Evolutionary conservation across 2,888 invertebrate species (phyloP), one percentile per base, ranked within the genome.

Genomic region (Oscheius sp.): DNA sequence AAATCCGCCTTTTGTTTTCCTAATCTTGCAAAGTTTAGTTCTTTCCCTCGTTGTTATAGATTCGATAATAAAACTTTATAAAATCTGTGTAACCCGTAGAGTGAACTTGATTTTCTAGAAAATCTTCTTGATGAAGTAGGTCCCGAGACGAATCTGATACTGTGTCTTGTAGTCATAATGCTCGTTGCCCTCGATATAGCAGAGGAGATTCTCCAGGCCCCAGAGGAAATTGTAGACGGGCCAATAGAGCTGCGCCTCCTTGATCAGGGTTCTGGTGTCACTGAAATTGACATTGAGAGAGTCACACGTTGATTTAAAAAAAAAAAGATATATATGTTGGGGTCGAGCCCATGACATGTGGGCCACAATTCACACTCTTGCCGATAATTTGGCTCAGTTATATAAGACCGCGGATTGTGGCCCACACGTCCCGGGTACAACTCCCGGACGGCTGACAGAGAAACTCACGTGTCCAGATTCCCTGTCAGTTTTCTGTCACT

Each of bases 191-290:
- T 53, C 68, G 4, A 68, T 35, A 21, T 55, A 35, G 35, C 42
- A 35, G 2, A 68, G 37, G 7, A 68, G 35, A 37, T 68, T 51
- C 21, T 37, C 33, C 55, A 68, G 7, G 53, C 55, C 68, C 68
- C 68, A 68, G 55, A 68, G 53, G 55, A 68, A 55, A 35, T 68
- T 53, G 53, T 13, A 55, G 29, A 68, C 2, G 2, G 55, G 42
- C 68, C 53, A 55, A 53, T 55, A 55, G 21, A 37, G n/a, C n/a
- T 68, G 33, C 4, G 68, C 68, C 42, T 68, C 68, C 32, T 32
- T 53, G 3, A 68, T 32, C 2, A 68, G 55, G 2, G 29, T 32
- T 32, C 55, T 11, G 2, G 68, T 68, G 21, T 68, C 68, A 9
- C 68, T 68, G 21, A 55, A 68, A 2, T 5, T 11, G n/a, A 21